phyloP scores from a whole-genome alignment of 1,140 invertebrate genomes.

The Kradibia gibbosae region DNA sequence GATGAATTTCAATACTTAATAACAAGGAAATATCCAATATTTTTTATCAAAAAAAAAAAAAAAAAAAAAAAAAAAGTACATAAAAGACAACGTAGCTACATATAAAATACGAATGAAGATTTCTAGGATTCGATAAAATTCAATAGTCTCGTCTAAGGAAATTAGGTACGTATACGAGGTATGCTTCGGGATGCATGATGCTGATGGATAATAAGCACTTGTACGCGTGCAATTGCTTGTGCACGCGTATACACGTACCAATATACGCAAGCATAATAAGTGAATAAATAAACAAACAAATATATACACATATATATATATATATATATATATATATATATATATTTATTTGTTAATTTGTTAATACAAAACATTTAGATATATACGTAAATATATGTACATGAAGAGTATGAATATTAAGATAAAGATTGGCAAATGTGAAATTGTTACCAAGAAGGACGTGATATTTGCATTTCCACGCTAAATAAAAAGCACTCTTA shows the following conservation, averaged over 20 bases:
- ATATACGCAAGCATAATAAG: neutral
- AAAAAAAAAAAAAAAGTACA: neutral
- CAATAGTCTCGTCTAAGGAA: neutral
- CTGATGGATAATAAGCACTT: conserved; percentile 37
- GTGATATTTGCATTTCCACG: neutral
- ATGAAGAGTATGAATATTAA: neutral
- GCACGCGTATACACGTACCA: neutral
- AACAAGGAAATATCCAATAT: too few relatives aligned
- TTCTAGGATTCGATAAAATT: neutral
- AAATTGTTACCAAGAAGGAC: neutral
- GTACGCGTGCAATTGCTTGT: conserved; percentile 13
- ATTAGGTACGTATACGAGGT: neutral
- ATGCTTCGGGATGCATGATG: conserved; percentile 32
- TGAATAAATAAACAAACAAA: neutral
- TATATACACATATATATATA: neutral
- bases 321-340: neutral
- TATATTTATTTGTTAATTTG: too few relatives aligned
- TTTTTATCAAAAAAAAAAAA: neutral
- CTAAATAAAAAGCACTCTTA: neutral
- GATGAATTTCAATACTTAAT: too few relatives aligned
- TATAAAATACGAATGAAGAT: conserved; percentile 5
- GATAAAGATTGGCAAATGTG: neutral
- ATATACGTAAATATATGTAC: neutral
- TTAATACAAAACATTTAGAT: too few relatives aligned
- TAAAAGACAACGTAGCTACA: neutral